A percentile compares a stretch with the other conserved stretches of the same genome.
Evolutionary conservation across 2,113 vertebrate species (phyloP).

Genomic region (Elanus axillaris): DNA sequence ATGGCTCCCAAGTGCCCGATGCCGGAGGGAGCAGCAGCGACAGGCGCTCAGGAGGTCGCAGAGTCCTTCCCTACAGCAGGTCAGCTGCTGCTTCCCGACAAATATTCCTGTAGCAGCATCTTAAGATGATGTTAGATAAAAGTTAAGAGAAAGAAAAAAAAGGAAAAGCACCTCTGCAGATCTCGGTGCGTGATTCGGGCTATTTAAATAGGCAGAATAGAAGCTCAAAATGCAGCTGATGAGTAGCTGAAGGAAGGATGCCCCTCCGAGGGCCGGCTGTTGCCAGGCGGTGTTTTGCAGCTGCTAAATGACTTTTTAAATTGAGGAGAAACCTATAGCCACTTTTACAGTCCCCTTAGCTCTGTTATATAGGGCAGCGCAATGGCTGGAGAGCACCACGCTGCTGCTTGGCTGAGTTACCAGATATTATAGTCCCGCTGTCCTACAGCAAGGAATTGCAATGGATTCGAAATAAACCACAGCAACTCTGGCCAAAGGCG

Average conservation of each 20-base stretch:
- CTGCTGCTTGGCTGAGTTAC: background rate
- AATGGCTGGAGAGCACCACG: background rate
- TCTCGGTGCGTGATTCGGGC: background rate
- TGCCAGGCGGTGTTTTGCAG: background rate
- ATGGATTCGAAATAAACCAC: background rate
- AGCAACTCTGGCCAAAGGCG: background rate
- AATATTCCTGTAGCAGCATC: background rate
- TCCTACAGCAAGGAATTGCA: background rate
- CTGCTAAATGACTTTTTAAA: constrained; percentile 3
- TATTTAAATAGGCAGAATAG: background rate
- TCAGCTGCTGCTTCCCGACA: background rate
- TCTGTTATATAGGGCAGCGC: background rate
- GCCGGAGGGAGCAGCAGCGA: background rate
- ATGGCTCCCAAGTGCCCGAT: rapidly evolving
- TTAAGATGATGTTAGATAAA: background rate
- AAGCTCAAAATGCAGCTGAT: background rate
- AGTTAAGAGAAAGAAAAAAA: background rate
- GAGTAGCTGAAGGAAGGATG: background rate
- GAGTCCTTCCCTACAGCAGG: background rate
- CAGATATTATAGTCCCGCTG: background rate
- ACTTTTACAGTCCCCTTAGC: background rate
- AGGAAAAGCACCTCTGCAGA: background rate
- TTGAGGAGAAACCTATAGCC: background rate
- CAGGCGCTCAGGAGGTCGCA: background rate
- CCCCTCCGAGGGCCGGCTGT: background rate